Percentiles rank a stretch among this genome's conserved stretches.
These are phyloP conservation scores for Oscheius sp. DNA, from an alignment of 2,888 invertebrate species.

Conservation along the genomic window DNA sequence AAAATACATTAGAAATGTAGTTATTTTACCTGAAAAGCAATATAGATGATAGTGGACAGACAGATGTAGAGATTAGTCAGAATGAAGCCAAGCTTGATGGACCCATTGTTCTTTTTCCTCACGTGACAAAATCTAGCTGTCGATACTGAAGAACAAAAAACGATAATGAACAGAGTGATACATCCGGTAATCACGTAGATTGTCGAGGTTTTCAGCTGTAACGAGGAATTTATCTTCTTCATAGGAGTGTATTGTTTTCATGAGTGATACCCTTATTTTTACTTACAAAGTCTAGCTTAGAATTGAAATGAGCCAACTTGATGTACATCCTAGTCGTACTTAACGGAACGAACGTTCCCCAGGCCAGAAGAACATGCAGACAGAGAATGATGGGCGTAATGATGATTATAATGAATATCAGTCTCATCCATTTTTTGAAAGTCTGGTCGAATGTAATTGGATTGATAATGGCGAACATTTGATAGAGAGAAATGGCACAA, in stretches of 20 bases:
- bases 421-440: background rate
- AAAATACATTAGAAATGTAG: background rate
- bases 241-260: too few species aligned
- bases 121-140: background rate
- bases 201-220: background rate
- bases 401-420: background rate
- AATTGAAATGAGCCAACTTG: background rate
- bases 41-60: background rate
- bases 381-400: background rate
- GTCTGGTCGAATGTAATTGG: conserved; percentile 3
- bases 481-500: conserved; percentile 5
- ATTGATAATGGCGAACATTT: conserved; percentile 5
- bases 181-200: background rate
- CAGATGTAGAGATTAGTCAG: background rate
- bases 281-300: conserved; percentile 9
- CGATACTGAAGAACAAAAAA: background rate
- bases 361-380: background rate
- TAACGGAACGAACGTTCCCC: background rate
- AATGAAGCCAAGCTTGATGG: background rate
- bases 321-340: background rate
- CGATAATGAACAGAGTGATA: background rate
- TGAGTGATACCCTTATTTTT: too few species aligned
- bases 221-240: background rate
- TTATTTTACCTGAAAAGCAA: conserved; percentile 3
- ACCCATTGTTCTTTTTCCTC: background rate